Percentiles rank a stretch among this genome's conserved stretches.
phyloP scores from a whole-genome alignment of 1,140 invertebrate species.

The Caenorhabditis remanei region DNA sequence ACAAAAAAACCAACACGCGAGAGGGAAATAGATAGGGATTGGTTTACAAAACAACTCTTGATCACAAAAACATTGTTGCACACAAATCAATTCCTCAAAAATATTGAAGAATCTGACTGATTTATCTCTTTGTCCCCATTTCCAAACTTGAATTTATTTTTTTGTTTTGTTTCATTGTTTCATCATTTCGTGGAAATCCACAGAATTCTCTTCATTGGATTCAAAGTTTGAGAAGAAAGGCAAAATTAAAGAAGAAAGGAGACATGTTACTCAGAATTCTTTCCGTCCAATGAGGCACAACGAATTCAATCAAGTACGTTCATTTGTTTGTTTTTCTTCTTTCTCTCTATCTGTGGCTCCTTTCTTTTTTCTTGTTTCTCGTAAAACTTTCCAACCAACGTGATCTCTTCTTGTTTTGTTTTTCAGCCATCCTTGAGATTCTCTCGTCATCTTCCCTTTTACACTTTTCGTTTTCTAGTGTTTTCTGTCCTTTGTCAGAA shows the following conservation, averaged over 20 bases:
- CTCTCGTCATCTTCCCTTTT: conserved; percentile 6
- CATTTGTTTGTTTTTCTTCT: conserved; percentile 49
- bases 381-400: conserved; percentile 40
- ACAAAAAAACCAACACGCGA: too few species aligned
- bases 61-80: too few species aligned
- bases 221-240: not conserved
- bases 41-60: too few species aligned
- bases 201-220: conserved; percentile 13
- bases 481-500: not conserved
- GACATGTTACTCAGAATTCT: not conserved
- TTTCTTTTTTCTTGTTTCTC: conserved; percentile 9
- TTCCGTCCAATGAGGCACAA: not conserved
- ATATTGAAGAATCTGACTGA: too few species aligned
- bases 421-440: not conserved
- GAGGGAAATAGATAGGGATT: too few species aligned
- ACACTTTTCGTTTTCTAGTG: not conserved
- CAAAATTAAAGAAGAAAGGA: not conserved
- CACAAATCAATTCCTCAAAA: too few species aligned
- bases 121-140: too few species aligned
- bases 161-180: not conserved
- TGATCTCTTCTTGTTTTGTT: conserved; percentile 19
- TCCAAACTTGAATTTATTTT: not conserved
- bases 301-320: conserved; percentile 52
- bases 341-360: not conserved
- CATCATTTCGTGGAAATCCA: not conserved